Conservation (phyloP, 2,797 vertebrate genomes). For the Sparus aurata region DNA sequence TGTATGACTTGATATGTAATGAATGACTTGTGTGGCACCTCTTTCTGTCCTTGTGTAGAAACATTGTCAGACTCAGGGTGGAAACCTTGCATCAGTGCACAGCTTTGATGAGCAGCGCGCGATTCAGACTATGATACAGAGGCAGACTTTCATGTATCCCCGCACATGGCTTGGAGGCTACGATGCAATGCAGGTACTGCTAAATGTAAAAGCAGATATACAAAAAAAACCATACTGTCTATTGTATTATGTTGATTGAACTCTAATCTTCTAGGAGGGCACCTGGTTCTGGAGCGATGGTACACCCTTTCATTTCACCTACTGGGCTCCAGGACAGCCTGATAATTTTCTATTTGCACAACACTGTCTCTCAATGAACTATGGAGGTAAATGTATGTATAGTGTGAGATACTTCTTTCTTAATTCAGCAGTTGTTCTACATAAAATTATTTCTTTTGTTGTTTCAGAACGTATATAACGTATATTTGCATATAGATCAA, state of each 20-base stretch:
- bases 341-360: fast-evolving
- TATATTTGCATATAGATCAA: too few species aligned
- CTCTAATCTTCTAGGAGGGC: background rate
- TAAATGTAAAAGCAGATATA: too few species aligned
- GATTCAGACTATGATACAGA: background rate
- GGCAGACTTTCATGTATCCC: fast-evolving
- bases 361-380: background rate
- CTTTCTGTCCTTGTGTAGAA: background rate
- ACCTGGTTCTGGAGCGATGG: slow-evolving; percentile 15
- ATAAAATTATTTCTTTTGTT: too few species aligned
- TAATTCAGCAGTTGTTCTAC: background rate
- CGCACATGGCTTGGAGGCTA: slow-evolving; percentile 3
- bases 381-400: background rate
- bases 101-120: background rate
- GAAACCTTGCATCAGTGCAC: slow-evolving; percentile 21
- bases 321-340: background rate
- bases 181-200: background rate
- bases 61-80: background rate
- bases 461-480: too few species aligned
- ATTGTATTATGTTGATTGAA: background rate
- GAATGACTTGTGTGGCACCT: background rate
- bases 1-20: background rate
- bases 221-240: background rate
- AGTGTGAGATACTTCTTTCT: background rate
- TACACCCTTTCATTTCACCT: background rate